A percentile compares a stretch with the other conserved stretches of the same genome.
Evolutionary conservation across 2,888 invertebrate species (phyloP).

Genomic region (Meteorus cinctellus): DNA sequence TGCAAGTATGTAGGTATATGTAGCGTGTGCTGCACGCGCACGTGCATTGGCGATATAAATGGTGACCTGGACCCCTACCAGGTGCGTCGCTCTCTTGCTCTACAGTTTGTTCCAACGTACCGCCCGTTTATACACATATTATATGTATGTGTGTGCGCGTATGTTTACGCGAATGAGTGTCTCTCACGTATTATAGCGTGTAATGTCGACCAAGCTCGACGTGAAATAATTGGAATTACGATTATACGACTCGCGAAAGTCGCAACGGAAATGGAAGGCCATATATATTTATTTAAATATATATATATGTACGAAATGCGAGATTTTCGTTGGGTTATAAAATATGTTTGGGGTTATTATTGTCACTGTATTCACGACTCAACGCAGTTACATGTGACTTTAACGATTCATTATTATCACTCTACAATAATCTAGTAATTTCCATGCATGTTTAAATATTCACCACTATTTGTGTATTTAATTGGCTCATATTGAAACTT

Average conservation of each 20-base stretch:
- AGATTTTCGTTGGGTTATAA: slow-evolving; percentile 20
- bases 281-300: neutral
- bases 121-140: neutral
- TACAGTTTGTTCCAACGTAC: neutral
- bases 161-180: neutral
- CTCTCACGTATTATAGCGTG: neutral
- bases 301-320: neutral
- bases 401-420: slow-evolving; percentile 20
- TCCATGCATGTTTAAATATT: neutral
- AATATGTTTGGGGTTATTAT: slow-evolving; percentile 11
- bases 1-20: neutral
- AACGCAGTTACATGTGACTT: neutral
- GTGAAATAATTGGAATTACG: slow-evolving; percentile 42
- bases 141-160: neutral
- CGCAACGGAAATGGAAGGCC: neutral
- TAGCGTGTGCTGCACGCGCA: neutral
- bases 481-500: too few species aligned
- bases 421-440: slow-evolving; percentile 13
- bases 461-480: too few species aligned
- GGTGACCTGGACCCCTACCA: slow-evolving; percentile 5
- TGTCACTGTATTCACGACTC: neutral
- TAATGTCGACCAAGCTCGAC: slow-evolving; percentile 8
- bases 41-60: neutral
- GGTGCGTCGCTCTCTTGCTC: neutral
- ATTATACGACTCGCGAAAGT: slow-evolving; percentile 27